Conservation (phyloP, 2,113 vertebrate species). For the Erinaceus europaeus region DNA sequence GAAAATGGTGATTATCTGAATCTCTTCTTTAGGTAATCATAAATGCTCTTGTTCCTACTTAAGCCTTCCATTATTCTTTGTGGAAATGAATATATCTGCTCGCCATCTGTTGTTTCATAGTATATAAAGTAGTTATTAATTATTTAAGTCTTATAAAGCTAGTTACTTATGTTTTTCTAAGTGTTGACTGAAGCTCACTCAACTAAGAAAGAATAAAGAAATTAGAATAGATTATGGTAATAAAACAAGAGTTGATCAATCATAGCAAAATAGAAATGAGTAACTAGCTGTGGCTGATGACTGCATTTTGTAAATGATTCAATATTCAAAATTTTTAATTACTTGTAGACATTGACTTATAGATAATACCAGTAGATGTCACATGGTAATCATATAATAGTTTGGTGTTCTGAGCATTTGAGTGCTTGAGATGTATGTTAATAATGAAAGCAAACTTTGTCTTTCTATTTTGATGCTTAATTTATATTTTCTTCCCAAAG, state of each 20-base stretch:
- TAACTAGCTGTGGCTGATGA: constrained; percentile 2
- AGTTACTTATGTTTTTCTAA: neutral
- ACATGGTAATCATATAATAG: neutral
- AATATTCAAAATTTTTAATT: constrained; percentile 40
- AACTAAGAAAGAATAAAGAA: constrained; percentile 5
- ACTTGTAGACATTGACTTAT: neutral
- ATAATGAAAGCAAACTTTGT: constrained; percentile 25
- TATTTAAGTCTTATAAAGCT: neutral
- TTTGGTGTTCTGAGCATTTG: neutral
- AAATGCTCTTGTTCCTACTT: neutral
- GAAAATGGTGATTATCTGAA: neutral
- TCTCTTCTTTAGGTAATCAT: neutral
- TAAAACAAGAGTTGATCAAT: constrained; percentile 45
- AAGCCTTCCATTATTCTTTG: neutral
- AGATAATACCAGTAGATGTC: neutral
- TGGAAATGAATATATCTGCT: constrained; percentile 10
- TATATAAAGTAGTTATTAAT: constrained; percentile 34
- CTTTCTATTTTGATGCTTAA: constrained; percentile 42
- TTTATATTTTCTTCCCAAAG: constrained; percentile 5
- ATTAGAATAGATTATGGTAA: constrained; percentile 51
- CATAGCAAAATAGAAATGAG: constrained; percentile 35
- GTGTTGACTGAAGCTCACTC: constrained; percentile 16
- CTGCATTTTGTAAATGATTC: neutral
- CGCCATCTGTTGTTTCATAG: neutral
- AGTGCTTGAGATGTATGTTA: neutral